phyloP scores from a whole-genome alignment of 2,888 invertebrate species.

The Perizoma flavofasciatum region DNA sequence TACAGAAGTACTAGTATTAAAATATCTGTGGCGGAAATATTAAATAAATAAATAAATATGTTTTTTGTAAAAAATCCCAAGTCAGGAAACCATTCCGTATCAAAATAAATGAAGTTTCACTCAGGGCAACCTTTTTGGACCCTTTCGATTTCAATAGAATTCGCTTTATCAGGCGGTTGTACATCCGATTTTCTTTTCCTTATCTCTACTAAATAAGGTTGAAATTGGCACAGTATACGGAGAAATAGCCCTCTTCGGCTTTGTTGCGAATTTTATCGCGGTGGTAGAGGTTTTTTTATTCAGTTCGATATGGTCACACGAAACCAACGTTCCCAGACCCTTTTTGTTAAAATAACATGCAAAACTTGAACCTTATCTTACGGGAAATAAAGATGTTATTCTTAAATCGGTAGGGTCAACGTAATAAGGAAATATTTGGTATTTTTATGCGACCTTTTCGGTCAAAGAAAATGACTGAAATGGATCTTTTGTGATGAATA shows the following conservation, averaged over 20 bases:
- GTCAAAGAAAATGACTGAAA: conserved; percentile 54
- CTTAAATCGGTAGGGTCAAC: conserved; percentile 28
- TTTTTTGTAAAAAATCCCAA: conserved; percentile 43
- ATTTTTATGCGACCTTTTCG: conserved; percentile 50
- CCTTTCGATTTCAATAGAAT: conserved; percentile 63
- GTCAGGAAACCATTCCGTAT: conserved; percentile 52
- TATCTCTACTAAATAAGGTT: conserved; percentile 45
- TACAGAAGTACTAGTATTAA: too few species aligned
- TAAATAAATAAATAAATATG: too few species aligned
- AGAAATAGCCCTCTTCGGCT: conserved; percentile 51
- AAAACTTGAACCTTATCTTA: conserved; percentile 24
- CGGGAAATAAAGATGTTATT: background rate
- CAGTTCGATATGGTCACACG: conserved; percentile 48
- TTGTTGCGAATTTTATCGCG: conserved; percentile 66
- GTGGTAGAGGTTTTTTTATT: conserved; percentile 64
- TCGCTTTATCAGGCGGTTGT: conserved; percentile 50
- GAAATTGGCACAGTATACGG: conserved; percentile 44
- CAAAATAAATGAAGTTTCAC: conserved; percentile 59
- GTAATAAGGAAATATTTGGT: conserved; percentile 37
- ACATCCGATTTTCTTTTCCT: conserved; percentile 41
- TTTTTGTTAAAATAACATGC: conserved; percentile 4
- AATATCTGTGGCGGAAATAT: too few species aligned
- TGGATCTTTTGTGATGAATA: conserved; percentile 49
- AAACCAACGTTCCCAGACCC: conserved; percentile 34
- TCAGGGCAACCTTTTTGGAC: conserved; percentile 46